phyloP scores from a whole-genome alignment of 2,888 invertebrate genomes.

The Lasioglossum morio region DNA sequence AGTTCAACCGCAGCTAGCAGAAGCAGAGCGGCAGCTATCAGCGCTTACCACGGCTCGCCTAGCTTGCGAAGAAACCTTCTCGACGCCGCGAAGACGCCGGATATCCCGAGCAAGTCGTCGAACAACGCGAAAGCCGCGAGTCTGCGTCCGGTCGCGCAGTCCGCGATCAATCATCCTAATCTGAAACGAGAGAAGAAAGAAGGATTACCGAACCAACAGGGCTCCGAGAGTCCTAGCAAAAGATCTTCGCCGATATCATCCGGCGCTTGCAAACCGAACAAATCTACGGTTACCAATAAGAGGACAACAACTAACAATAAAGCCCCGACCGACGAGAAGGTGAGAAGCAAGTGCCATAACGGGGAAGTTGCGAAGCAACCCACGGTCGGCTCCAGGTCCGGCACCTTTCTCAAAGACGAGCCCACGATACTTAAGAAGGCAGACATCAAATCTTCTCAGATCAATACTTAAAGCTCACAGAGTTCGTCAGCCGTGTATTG shows the following conservation, averaged over 20 bases:
- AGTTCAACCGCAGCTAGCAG: conserved; percentile 82
- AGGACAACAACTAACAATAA: conserved; percentile 68
- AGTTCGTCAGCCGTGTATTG: conserved; percentile 41
- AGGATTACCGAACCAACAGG: conserved; percentile 71
- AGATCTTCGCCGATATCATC: conserved; percentile 81
- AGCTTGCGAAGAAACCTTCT: conserved; percentile 85
- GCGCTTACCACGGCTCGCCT: conserved; percentile 83
- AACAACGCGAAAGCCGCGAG: conserved; percentile 64
- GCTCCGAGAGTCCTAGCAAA: conserved; percentile 79
- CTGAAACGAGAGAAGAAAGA: conserved; percentile 76
- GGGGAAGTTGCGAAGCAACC: conserved; percentile 80
- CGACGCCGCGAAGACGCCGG: conserved; percentile 86
- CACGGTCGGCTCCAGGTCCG: conserved; percentile 87
- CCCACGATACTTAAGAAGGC: conserved; percentile 87
- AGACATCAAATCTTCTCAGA: conserved; percentile 81
- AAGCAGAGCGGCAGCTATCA: conserved; percentile 80
- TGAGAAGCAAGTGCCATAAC: conserved; percentile 79
- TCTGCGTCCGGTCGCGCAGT: conserved; percentile 69
- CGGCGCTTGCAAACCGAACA: conserved; percentile 68
- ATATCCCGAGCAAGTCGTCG: conserved; percentile 82
- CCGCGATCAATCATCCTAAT: conserved; percentile 62
- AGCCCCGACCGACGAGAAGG: conserved; percentile 72
- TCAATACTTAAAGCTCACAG: conserved; percentile 77
- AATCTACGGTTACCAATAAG: conserved; percentile 65
- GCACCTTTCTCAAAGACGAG: conserved; percentile 91